Percentiles rank a stretch among this genome's conserved stretches.
Conservation (phyloP, 1,140 invertebrate species). For the Zaprionus tsacasi region DNA sequence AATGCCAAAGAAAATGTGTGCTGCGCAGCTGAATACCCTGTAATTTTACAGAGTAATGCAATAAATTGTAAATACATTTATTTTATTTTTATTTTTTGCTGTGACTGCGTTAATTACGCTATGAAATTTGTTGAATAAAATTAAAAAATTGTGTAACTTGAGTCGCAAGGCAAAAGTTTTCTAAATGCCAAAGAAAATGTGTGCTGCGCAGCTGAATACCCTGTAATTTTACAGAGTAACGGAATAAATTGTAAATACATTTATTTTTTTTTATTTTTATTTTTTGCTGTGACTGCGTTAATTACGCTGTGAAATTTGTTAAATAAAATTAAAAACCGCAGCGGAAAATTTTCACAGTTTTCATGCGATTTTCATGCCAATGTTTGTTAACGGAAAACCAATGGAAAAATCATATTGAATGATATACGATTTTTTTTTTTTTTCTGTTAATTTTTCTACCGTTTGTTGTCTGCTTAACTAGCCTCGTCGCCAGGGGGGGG, state of each 20-base stretch:
- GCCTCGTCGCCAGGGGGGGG: neutral
- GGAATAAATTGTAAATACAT: too few relatives aligned
- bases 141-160: neutral
- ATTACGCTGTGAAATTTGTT: neutral
- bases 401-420: neutral
- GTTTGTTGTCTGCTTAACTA: conserved; percentile 37
- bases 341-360: neutral
- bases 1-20: neutral
- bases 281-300: too few relatives aligned
- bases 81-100: too few relatives aligned
- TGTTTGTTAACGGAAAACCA: neutral
- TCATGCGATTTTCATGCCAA: neutral
- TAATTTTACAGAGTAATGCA: neutral
- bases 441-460: neutral
- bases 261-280: too few relatives aligned
- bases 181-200: neutral
- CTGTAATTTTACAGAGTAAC: neutral
- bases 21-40: neutral
- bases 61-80: too few relatives aligned
- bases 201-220: neutral
- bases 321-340: neutral
- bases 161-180: neutral
- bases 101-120: neutral
- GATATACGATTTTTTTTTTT: neutral
- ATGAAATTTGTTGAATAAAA: neutral